A percentile compares a stretch with the other conserved stretches of the same genome.
These are phyloP conservation scores for Tillus elongatus DNA, from an alignment of 2,888 invertebrate genomes.

Conservation along the genomic window DNA sequence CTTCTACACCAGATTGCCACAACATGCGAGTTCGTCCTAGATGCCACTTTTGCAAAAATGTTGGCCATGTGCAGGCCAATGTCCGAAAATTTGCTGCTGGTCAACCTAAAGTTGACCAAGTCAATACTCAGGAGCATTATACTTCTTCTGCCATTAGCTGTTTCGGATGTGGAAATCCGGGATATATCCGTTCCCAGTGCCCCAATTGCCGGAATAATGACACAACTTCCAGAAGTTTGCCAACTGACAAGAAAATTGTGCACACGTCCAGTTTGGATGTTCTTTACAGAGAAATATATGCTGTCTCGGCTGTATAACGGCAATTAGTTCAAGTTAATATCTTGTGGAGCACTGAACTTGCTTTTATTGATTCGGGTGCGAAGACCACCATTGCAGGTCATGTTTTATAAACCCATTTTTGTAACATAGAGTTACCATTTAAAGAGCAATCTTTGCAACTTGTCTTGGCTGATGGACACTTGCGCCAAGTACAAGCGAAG, in stretches of 20 bases:
- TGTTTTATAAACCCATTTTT: conserved; percentile 4
- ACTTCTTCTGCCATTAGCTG: background rate
- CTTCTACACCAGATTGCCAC: background rate
- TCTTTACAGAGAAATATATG: background rate
- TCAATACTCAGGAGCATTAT: background rate
- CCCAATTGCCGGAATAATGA: conserved; percentile 6
- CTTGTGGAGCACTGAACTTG: background rate
- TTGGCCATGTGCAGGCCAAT: conserved; percentile 9
- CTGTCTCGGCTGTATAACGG: background rate
- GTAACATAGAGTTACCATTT: background rate
- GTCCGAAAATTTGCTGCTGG: conserved; percentile 5
- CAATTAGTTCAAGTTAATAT: conserved; percentile 7
- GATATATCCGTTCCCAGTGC: conserved; percentile 10
- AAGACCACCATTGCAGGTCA: conserved; percentile 7
- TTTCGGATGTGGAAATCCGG: conserved; percentile 10
- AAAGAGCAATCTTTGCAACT: background rate
- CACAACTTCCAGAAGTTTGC: background rate
- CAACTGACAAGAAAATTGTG: background rate
- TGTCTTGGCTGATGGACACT: conserved; percentile 2
- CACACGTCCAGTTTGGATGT: background rate
- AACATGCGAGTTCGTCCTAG: conserved; percentile 4
- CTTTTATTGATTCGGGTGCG: conserved; percentile 10
- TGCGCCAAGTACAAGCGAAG: background rate
- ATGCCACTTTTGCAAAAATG: conserved; percentile 7
- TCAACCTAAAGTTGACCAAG: background rate